Evolutionary conservation across 1,140 invertebrate species (phyloP).

Genomic region (Drosophila obscura): DNA sequence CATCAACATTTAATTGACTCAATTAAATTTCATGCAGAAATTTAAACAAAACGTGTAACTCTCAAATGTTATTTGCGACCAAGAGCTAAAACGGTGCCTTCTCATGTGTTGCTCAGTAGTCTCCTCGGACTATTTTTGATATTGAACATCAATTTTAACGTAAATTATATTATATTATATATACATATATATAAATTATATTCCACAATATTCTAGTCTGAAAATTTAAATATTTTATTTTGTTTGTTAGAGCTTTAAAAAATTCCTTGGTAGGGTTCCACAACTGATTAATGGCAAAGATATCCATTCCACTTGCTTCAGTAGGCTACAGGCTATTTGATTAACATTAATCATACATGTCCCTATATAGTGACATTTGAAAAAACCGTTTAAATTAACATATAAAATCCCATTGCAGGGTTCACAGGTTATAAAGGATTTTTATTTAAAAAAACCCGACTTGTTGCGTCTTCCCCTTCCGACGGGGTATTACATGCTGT

Average conservation of each 20-base stretch:
- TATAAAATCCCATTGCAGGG: background rate
- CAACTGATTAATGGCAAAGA: conserved; percentile 6
- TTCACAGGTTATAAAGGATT: conserved; percentile 8
- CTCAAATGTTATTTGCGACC: too few relatives aligned
- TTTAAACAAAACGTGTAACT: too few relatives aligned
- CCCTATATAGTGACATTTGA: conserved; percentile 17
- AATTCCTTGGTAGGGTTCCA: background rate
- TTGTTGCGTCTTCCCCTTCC: background rate
- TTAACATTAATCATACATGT: conserved; percentile 17
- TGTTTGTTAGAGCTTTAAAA: conserved; percentile 7
- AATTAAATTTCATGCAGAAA: too few relatives aligned
- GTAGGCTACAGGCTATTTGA: conserved; percentile 18
- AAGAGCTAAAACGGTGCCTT: too few relatives aligned
- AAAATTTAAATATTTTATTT: background rate
- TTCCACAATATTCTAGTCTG: background rate
- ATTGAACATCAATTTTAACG: conserved; percentile 9
- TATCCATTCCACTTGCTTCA: background rate
- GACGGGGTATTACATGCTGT: conserved; percentile 1
- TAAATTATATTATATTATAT: too few relatives aligned
- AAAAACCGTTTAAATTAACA: too few relatives aligned
- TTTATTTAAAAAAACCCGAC: conserved; percentile 9
- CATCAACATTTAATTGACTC: too few relatives aligned
- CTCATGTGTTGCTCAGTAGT: background rate
- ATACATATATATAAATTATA: too few relatives aligned
- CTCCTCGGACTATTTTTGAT: conserved; percentile 22